A percentile compares a stretch with the other conserved stretches of the same genome.
Evolutionary conservation across 2,113 vertebrate species (phyloP).

Genomic region (Cyphomyrus discorhynchus): DNA sequence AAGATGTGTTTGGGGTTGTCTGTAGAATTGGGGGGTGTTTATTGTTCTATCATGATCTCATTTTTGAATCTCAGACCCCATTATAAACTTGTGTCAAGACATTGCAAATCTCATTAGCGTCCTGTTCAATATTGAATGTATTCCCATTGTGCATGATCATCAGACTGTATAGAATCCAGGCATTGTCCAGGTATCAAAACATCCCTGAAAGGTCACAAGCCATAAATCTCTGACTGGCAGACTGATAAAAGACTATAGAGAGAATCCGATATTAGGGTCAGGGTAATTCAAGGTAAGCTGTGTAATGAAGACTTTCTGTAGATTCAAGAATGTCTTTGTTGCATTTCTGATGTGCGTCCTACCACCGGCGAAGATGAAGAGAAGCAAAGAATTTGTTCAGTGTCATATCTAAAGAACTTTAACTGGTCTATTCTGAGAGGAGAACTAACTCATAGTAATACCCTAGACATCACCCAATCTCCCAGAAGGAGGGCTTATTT

Average conservation of each 20-base stretch:
- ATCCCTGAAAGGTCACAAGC: background rate
- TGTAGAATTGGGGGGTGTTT: background rate
- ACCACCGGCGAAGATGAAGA: background rate
- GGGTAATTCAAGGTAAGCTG: background rate
- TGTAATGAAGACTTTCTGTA: background rate
- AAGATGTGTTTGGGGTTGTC: background rate
- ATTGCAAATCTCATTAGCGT: background rate
- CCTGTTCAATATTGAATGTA: conserved; percentile 8
- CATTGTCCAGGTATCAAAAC: background rate
- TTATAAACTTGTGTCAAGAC: background rate
- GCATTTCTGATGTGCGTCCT: background rate
- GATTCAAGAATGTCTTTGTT: background rate
- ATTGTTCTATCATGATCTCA: background rate
- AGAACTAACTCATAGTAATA: background rate
- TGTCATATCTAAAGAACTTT: too few species aligned
- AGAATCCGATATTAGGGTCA: background rate
- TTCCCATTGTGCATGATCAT: background rate
- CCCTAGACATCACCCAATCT: background rate
- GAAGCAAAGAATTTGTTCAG: background rate
- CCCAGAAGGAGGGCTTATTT: background rate
- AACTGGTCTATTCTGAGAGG: background rate
- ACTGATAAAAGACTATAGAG: background rate
- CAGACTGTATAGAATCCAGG: background rate
- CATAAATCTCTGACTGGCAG: background rate
- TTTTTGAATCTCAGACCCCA: background rate